phyloP scores from a whole-genome alignment of 2,888 invertebrate species.

The Teinopalpus imperialis region DNA sequence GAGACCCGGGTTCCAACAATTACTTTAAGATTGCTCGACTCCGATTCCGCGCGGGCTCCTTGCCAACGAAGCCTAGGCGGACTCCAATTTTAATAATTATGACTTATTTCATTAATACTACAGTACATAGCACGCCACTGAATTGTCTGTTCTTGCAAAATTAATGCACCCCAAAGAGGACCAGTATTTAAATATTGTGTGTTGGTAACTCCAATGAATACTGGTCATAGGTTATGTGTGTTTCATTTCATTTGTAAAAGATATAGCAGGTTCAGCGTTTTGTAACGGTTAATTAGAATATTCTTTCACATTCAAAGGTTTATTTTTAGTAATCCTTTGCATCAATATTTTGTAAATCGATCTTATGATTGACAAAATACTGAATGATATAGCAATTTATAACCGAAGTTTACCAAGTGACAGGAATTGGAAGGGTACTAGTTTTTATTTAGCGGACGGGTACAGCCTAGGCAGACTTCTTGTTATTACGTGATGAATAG shows the following conservation, averaged over 20 bases:
- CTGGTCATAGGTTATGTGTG: slow-evolving; percentile 3
- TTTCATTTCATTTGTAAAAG: slow-evolving; percentile 10
- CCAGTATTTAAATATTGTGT: neutral
- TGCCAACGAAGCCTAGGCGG: slow-evolving; percentile 56
- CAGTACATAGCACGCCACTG: slow-evolving; percentile 31
- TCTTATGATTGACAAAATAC: no score
- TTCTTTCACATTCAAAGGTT: no score
- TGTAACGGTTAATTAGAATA: no score
- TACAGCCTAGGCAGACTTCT: no score
- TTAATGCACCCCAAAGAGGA: slow-evolving; percentile 2
- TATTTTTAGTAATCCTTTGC: no score
- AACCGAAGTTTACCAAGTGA: no score
- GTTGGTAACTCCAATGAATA: neutral
- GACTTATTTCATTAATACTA: slow-evolving; percentile 55
- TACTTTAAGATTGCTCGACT: slow-evolving; percentile 61
- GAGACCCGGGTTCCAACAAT: slow-evolving; percentile 54
- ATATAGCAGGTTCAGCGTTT: neutral
- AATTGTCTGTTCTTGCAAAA: slow-evolving; percentile 20
- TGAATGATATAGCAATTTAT: no score
- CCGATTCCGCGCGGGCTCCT: slow-evolving; percentile 53
- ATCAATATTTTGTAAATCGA: no score
- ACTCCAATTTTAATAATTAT: slow-evolving; percentile 62
- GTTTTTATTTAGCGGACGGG: no score
- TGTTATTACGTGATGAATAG: no score
- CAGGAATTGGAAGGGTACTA: no score